Conservation (phyloP, 2,888 invertebrate species). For the Anthrax anthrax region DNA sequence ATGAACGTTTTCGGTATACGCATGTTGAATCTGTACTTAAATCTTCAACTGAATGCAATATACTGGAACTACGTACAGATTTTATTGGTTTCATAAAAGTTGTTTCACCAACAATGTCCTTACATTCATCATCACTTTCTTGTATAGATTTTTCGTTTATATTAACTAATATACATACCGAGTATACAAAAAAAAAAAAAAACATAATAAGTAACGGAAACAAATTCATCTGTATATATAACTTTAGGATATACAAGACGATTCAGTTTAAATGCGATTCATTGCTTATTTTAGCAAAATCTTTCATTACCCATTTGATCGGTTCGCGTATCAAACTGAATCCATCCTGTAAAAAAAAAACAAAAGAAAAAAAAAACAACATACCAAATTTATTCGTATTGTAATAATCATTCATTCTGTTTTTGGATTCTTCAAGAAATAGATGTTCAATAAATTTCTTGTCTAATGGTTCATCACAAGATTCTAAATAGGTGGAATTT, state of each 20-base stretch:
- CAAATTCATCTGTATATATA: too few species aligned
- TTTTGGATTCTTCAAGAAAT: constrained; percentile 33
- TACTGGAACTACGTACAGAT: constrained; percentile 54
- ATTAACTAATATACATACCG: too few species aligned
- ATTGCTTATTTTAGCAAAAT: too few species aligned
- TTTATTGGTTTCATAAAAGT: constrained; percentile 42
- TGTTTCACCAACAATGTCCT: constrained; percentile 41
- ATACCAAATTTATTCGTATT: constrained; percentile 18
- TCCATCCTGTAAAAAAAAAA: too few species aligned
- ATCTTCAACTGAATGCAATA: constrained; percentile 60
- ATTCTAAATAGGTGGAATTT: constrained; percentile 31
- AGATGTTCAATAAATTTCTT: constrained; percentile 33
- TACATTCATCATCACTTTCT: constrained; percentile 39
- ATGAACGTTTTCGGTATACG: constrained; percentile 44
- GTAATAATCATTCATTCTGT: constrained; percentile 31
- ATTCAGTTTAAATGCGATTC: too few species aligned
- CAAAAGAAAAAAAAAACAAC: too few species aligned
- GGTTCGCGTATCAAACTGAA: too few species aligned
- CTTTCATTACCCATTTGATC: too few species aligned
- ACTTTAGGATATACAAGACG: too few species aligned
- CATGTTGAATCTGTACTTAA: constrained; percentile 61
- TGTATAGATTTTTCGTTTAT: constrained; percentile 15
- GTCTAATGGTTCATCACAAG: constrained; percentile 30
- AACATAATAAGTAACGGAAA: too few species aligned
- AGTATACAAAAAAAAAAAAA: too few species aligned